Percentiles rank a stretch among this genome's conserved stretches.
Evolutionary conservation across 2,888 invertebrate genomes (phyloP).

Genomic region (Fabriciana adippe): DNA sequence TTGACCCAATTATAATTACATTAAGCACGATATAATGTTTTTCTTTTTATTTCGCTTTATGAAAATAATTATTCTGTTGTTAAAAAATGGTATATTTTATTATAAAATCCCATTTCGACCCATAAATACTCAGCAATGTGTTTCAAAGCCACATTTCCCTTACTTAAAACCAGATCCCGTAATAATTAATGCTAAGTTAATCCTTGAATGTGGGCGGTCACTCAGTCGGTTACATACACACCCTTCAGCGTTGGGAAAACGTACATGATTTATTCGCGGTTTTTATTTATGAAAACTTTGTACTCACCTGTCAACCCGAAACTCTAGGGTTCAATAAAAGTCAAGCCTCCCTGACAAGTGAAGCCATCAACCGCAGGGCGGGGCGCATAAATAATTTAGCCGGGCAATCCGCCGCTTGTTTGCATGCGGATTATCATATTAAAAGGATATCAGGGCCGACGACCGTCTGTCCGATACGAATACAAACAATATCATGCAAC

Average conservation of each 20-base stretch:
- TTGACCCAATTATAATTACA: no score
- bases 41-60: no score
- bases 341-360: constrained; percentile 61
- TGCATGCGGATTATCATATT: constrained; percentile 82
- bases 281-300: constrained; percentile 51
- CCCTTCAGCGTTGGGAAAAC: constrained; percentile 33
- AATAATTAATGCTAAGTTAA: constrained; percentile 39
- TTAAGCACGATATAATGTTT: no score
- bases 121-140: constrained; percentile 12
- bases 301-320: constrained; percentile 57
- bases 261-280: constrained; percentile 56
- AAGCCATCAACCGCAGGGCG: constrained; percentile 71
- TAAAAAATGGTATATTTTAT: not conserved
- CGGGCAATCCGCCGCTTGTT: constrained; percentile 77
- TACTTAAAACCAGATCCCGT: constrained; percentile 28
- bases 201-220: constrained; percentile 35
- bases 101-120: not conserved
- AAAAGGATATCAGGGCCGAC: constrained; percentile 77
- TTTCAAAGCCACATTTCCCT: constrained; percentile 22
- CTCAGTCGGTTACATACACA: constrained; percentile 29
- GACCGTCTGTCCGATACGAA: constrained; percentile 65
- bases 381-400: constrained; percentile 80
- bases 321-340: constrained; percentile 67
- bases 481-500: constrained; percentile 76
- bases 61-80: no score